Base-by-base conservation (phyloP, 2,888 invertebrate genomes). In the Eutolmus rufibarbis region DNA sequence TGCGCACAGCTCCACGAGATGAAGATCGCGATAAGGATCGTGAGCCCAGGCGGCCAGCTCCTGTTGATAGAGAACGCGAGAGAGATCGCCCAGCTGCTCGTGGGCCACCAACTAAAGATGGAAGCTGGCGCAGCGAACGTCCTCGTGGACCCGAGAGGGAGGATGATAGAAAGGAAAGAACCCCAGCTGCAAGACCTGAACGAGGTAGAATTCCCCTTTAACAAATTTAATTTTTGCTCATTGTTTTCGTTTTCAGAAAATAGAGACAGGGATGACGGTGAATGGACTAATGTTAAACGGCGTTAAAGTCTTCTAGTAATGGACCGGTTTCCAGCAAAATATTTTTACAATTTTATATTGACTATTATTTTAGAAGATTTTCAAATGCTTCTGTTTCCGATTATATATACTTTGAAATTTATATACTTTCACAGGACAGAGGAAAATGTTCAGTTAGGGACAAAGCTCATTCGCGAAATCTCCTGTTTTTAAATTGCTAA, bases 241-340 rank as follows among this genome's bases (percentile, higher is more conserved):
- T 56, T 19, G 19, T 77, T 51, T 86, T 14, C 12, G 1, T 16
- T 74, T 87, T 87, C 43, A 87, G 94, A 94, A 90, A 94, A 92
- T 66, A 88, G 88, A 87, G 91, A 94, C 82, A 91, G 93, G 0
- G 94, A 94, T 89, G 94, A 94, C 89, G 94, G 94, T 23, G 94
- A 94, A 88, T 95, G 95, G 95, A 94, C 94, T 81, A 93, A 93
- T 87, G 95, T 94, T 81, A 94, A 94, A 87, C 93, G 94, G 87
- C 94, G 94, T 91, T 93, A 91, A 90, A 66, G 9, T 28, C 23
- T 66, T 66, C 56, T 19, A 56, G 66, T 23, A 23, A 28, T 9
- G 66, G 23, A 23, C 23, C 28, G 23, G 66, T 66, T 66, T 66
- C 66, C 28, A 28, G 12, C 7, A 28, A 23, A 66, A 66, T 66